Base-by-base conservation (phyloP, 2,888 invertebrate species). In the Agrotis exclamationis region DNA sequence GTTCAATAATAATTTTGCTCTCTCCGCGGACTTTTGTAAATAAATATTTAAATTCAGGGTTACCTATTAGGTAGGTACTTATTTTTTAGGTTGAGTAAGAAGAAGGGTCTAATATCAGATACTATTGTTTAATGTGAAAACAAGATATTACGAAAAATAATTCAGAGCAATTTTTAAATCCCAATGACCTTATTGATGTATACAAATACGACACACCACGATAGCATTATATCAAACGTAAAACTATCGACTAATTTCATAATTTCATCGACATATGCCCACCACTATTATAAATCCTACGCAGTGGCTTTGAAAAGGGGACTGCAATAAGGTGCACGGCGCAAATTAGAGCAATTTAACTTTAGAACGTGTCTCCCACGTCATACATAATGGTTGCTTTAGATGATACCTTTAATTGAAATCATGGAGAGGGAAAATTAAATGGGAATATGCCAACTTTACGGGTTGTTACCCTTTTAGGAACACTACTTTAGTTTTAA, bases 271-370 rank as follows among this genome's bases (percentile, higher is more conserved):
- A 83, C 18, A 64, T 48, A 48, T 2, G 9, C 62, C n/a, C 83
- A 68, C 16, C 94, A 87, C 94, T 94, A 87, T 63, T 71, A 76
- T 70, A 89, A 92, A 93, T 92, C 85, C 88, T 87, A 89, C 90
- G 93, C 91, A 92, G 85, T 88, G 87, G 91, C 89, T 93, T 92
- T 90, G 86, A 91, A 92, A 76, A 90, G 80, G 84, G 89, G 56
- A 20, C 88, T 90, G 94, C 93, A 94, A 92, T 93, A 93, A 93
- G 93, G 92, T 95, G 92, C 92, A 88, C 82, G 79, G 77, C 72
- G 88, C 92, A 94, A 95, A 95, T 95, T 93, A 95, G 93, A 92
- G 92, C 92, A 93, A 95, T 95, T 95, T 95, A 93, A 94, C 95
- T 94, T 95, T 91, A 90, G 91, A 92, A 92, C 90, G 89, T 93